Percentiles rank a stretch among this genome's conserved stretches.
phyloP scores from a whole-genome alignment of 2,888 invertebrate species.

The Orthosia incerta region DNA sequence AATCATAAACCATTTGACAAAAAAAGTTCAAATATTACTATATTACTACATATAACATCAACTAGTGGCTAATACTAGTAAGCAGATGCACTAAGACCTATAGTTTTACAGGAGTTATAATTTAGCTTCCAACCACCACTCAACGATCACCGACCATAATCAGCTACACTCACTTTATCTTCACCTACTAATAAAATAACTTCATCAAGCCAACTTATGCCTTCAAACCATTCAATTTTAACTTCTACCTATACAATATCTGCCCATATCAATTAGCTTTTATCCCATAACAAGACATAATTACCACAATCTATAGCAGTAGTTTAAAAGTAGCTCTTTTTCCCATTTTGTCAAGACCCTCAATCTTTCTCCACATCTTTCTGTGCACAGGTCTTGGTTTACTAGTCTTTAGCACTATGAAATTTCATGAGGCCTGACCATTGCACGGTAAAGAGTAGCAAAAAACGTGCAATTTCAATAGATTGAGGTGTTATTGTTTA shows the following conservation, averaged over 20 bases:
- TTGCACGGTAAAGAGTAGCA: conserved; percentile 62
- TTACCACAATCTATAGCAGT: conserved; percentile 71
- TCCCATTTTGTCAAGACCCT: conserved; percentile 64
- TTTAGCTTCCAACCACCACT: not conserved
- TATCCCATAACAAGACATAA: conserved; percentile 70
- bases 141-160: not conserved
- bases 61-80: not conserved
- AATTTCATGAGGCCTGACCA: conserved; percentile 77
- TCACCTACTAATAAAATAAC: conserved; percentile 31
- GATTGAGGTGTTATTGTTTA: conserved; percentile 66
- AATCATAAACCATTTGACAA: not conserved
- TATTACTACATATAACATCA: not conserved
- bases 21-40: not conserved
- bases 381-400: conserved; percentile 53
- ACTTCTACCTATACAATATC: conserved; percentile 38
- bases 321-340: conserved; percentile 70
- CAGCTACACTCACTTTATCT: not conserved
- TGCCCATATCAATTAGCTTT: conserved; percentile 64
- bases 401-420: conserved; percentile 70
- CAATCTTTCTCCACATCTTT: conserved; percentile 9
- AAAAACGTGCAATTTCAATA: conserved; percentile 72
- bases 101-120: conserved; percentile 12
- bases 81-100: not conserved
- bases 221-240: conserved; percentile 46
- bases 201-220: conserved; percentile 37